phyloP scores from a whole-genome alignment of 2,113 vertebrate genomes.

The Neodontobutis hainanensis region DNA sequence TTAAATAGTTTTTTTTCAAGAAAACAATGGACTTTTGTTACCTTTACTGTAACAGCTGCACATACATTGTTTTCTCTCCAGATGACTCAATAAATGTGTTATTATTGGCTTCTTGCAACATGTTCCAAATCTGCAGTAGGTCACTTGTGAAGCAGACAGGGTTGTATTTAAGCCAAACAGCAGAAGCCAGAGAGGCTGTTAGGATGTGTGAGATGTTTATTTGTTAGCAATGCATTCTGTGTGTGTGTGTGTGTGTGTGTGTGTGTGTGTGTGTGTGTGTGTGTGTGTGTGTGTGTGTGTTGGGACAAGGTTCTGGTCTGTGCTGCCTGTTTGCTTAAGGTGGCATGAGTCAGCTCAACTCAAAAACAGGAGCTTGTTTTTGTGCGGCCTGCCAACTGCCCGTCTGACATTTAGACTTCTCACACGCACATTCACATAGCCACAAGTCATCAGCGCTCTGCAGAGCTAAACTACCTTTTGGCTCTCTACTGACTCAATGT shows the following conservation, averaged over 20 bases:
- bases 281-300: conserved; percentile 23
- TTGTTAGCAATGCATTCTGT: conserved; percentile 53
- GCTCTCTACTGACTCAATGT: conserved; percentile 24
- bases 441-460: conserved; percentile 42
- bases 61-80: conserved; percentile 11
- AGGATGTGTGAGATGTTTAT: conserved; percentile 70
- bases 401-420: conserved; percentile 67
- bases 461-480: conserved; percentile 19
- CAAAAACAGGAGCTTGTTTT: conserved; percentile 76
- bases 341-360: conserved; percentile 74
- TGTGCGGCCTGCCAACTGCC: conserved; percentile 62
- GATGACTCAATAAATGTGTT: conserved; percentile 51
- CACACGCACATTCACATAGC: conserved; percentile 22
- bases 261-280: conserved; percentile 27
- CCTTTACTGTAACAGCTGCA: conserved; percentile 28
- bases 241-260: conserved; percentile 29
- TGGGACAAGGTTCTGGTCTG: conserved; percentile 78
- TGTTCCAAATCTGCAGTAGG: conserved; percentile 42
- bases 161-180: conserved; percentile 49
- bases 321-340: conserved; percentile 77
- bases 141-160: conserved; percentile 60
- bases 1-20: conserved; percentile 33
- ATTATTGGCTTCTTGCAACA: conserved; percentile 22
- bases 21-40: conserved; percentile 66
- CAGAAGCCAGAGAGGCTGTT: conserved; percentile 62